Evolutionary conservation across 2,888 invertebrate genomes (phyloP), one percentile per base, ranked within the genome.

Genomic region (Sinotaia quadrata): DNA sequence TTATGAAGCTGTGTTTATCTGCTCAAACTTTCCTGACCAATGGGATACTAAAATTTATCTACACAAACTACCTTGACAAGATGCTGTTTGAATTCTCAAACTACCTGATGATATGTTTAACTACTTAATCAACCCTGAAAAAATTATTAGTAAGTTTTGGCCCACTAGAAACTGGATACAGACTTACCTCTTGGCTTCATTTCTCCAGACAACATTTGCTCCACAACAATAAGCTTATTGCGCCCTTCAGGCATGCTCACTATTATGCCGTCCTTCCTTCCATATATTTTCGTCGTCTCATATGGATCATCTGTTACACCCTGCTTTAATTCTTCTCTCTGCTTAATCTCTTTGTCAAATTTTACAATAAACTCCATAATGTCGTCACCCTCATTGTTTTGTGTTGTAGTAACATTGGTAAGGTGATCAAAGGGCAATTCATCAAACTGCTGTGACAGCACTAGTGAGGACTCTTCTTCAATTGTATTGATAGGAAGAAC

Each of bases 201-300:
- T 15, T 67, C 71, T 33, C 76, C 68, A 12, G 80, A 80, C 15
- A 71, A 41, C 34, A 67, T 75, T 65, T 79, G 79, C 8, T 62
- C 59, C n/a, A 59, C 68, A 10, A 66, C 71, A 24, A 54, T 56
- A 1, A 61, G 33, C 15, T 57, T 49, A 1, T 69, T 56, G 29
- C 68, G 69, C 2, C 68, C 71, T 15, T 73, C 67, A 3, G 79
- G 81, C 66, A 81, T 56, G 69, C 79, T 80, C 2, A 10, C 56
- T 51, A 65, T 44, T 41, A 37, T 65, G 10, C 36, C 61, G 24
- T 37, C 69, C 21, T 7, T 18, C n/a, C 29, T 41, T 7, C 73
- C 73, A 67, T 73, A 75, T 0, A 67, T 73, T 33, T 47, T 65
- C 67, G 68, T 60, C 0, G 75, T 73, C 15, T 61, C 72, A 58